These are phyloP conservation scores for Psylliodes chrysocephalus DNA, from an alignment of 2,888 invertebrate genomes.

Conservation along the genomic window DNA sequence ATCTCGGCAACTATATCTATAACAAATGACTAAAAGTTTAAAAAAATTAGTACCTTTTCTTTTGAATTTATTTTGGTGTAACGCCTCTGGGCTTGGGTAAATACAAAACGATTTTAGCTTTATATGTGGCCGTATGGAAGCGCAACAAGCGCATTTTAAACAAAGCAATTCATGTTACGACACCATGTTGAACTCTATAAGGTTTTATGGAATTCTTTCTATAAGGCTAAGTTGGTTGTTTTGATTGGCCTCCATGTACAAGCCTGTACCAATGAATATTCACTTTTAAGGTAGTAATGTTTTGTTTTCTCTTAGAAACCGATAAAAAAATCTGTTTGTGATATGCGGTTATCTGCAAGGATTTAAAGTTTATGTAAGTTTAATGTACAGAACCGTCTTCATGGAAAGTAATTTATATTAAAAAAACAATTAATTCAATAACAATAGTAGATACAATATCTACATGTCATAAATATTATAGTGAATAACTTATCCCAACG, in stretches of 20 bases:
- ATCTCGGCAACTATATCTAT: no score
- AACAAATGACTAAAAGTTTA: no score
- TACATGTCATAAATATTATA: no score
- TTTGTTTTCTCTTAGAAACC: conserved; percentile 1
- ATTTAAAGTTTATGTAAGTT: not conserved
- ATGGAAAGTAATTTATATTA: no score
- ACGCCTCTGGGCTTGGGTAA: not conserved
- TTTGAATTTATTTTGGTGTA: no score
- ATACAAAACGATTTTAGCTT: not conserved
- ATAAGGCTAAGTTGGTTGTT: conserved; percentile 33
- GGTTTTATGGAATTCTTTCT: conserved; percentile 37
- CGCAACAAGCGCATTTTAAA: conserved; percentile 25
- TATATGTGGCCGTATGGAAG: conserved; percentile 17
- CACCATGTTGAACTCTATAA: conserved; percentile 34
- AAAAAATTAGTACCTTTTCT: no score
- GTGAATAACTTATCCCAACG: no score
- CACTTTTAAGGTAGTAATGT: conserved; percentile 21
- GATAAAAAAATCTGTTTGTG: not conserved
- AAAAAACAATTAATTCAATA: no score
- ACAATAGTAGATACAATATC: not conserved
- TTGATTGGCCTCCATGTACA: conserved; percentile 18
- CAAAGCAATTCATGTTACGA: conserved; percentile 44
- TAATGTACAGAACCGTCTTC: no score
- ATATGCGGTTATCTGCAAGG: not conserved
- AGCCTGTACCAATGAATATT: conserved; percentile 12